phyloP scores from a whole-genome alignment of 2,888 invertebrate species.

The Bugula neritina region DNA sequence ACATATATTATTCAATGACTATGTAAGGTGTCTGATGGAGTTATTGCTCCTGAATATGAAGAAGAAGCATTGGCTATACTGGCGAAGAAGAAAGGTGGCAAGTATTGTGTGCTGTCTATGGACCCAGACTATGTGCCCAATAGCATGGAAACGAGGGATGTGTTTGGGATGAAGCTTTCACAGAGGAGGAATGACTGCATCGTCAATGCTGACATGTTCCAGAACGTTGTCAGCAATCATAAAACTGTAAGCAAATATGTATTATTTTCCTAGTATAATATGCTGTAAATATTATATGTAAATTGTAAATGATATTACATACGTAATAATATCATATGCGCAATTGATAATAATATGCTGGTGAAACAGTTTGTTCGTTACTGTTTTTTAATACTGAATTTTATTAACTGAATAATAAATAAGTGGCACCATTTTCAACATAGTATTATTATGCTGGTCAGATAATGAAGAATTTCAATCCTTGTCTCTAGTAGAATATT shows the following conservation, averaged over 20 bases:
- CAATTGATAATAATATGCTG: too few species aligned
- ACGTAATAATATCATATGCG: too few species aligned
- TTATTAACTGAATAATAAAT: too few species aligned
- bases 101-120: constrained; percentile 85
- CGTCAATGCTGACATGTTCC: constrained; percentile 71
- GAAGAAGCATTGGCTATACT: constrained; percentile 76
- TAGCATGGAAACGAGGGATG: constrained; percentile 70
- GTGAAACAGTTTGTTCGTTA: too few species aligned
- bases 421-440: too few species aligned
- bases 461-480: too few species aligned
- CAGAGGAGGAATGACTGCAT: constrained; percentile 82
- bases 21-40: constrained; percentile 94
- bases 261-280: neutral
- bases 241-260: constrained; percentile 56
- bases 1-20: too few species aligned
- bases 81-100: constrained; percentile 89
- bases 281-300: too few species aligned
- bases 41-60: constrained; percentile 87
- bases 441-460: too few species aligned
- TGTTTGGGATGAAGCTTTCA: constrained; percentile 78
- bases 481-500: too few species aligned
- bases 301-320: too few species aligned
- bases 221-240: constrained; percentile 70
- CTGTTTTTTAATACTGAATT: too few species aligned
- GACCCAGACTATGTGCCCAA: constrained; percentile 78